phyloP scores from a whole-genome alignment of 2,888 invertebrate genomes.

The Rhagophthalmus giganteus region DNA sequence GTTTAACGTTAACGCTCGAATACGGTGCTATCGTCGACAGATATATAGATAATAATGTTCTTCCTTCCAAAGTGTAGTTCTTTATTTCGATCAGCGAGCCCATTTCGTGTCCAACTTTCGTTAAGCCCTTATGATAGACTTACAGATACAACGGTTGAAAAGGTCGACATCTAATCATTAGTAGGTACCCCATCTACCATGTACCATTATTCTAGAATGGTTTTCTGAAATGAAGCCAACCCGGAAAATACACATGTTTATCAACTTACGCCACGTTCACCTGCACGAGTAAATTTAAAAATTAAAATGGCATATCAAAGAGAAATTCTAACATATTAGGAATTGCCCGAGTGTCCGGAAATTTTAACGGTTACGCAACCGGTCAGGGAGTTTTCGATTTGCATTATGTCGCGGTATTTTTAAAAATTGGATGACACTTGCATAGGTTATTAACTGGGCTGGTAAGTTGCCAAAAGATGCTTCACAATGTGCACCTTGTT shows the following conservation, averaged over 20 bases:
- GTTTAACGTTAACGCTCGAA: slow-evolving; percentile 19
- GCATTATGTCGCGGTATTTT: slow-evolving; percentile 25
- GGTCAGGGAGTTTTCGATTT: slow-evolving; percentile 28
- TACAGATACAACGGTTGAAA: too few species aligned
- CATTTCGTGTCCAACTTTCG: too few species aligned
- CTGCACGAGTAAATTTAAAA: slow-evolving; percentile 20
- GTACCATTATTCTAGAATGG: too few species aligned
- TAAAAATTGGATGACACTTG: slow-evolving; percentile 26
- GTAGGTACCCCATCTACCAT: too few species aligned
- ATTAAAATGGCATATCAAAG: slow-evolving; percentile 12
- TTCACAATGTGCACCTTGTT: slow-evolving; percentile 27
- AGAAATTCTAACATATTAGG: background rate
- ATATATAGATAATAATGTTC: slow-evolving; percentile 24
- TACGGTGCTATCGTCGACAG: slow-evolving; percentile 18
- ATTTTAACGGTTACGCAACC: too few species aligned
- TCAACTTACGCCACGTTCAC: slow-evolving; percentile 14
- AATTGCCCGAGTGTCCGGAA: slow-evolving; percentile 1
- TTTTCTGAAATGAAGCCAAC: slow-evolving; percentile 26
- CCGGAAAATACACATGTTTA: slow-evolving; percentile 25
- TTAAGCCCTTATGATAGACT: too few species aligned
- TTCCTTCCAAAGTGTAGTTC: slow-evolving; percentile 19
- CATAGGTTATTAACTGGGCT: slow-evolving; percentile 28
- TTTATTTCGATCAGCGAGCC: slow-evolving; percentile 19
- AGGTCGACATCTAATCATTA: too few species aligned
- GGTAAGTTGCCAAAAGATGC: slow-evolving; percentile 22